These are phyloP conservation scores for Pseudomugil gertrudae DNA, from an alignment of 2,797 vertebrate species.

Conservation along the genomic window DNA sequence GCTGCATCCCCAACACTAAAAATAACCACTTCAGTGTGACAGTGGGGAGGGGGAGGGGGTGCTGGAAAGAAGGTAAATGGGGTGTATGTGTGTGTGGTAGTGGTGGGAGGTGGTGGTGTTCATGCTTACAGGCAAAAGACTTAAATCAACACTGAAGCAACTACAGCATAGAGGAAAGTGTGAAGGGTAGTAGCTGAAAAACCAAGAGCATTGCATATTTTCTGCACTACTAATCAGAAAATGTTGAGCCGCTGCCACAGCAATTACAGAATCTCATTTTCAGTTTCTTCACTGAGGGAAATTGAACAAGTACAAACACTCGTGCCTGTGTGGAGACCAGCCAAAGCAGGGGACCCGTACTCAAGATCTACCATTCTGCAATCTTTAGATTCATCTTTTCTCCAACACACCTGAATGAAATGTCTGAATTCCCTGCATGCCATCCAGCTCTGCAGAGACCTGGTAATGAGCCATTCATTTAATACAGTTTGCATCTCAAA, in stretches of 20 bases:
- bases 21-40: conserved; percentile 83
- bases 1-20: conserved; percentile 83
- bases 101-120: conserved; percentile 5
- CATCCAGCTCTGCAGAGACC: too few species aligned
- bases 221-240: conserved; percentile 48
- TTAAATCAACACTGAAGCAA: conserved; percentile 54
- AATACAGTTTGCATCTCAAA: too few species aligned
- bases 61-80: conserved; percentile 44
- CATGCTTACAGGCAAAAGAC: conserved; percentile 65
- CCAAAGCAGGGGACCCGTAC: too few species aligned
- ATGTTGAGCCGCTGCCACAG: conserved; percentile 31
- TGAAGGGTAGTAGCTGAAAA: conserved; percentile 29
- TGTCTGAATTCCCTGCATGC: too few species aligned
- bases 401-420: too few species aligned
- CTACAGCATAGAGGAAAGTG: conserved; percentile 31
- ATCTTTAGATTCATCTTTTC: too few species aligned
- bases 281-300: conserved; percentile 26
- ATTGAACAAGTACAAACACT: conserved; percentile 34
- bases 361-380: too few species aligned
- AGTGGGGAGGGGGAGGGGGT: conserved; percentile 46
- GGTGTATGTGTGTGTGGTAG: conserved; percentile 1
- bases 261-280: conserved; percentile 43
- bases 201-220: conserved; percentile 32
- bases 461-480: too few species aligned
- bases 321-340: conserved; percentile 7